Base-by-base conservation (phyloP, 1,140 invertebrate genomes). In the Homalodisca vitripennis region DNA sequence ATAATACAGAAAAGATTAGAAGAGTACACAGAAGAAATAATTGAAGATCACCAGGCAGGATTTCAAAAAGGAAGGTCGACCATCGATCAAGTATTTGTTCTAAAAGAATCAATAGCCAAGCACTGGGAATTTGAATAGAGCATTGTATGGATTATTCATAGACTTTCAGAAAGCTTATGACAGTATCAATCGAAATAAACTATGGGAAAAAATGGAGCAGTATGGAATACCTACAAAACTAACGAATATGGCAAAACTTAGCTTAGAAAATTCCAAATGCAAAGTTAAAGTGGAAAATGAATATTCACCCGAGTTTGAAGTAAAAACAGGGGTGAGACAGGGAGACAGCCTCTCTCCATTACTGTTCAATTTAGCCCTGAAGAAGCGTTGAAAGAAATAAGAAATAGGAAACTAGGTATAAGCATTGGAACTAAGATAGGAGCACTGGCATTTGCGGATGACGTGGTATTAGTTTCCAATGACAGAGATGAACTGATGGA, bases 91-190 rank as follows among this genome's bases (percentile, higher is more conserved):
- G 66, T 70, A 1, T 65, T 30, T 34, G 62, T 34, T 1, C 22
- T 70, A 26, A 66, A 65, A 55, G 60, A 66, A 70, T 2, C 26
- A 30, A 66, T 70, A 47, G 62, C 62, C 26, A 70, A 70, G 32
- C 66, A 70, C 32, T 70, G 47, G 32, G 62, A 70, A 34, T 70
- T 31, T 41, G n/a, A 31, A 67, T 14, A 66, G 66, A 53, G 29
- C 48, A 6, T 66, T 65, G 30, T 55, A 66, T 51, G 27, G 47
- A 1, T 14, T 71, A 22, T 71, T 68, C 41, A 68, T 71, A 22
- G 70, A 71, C 31, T 71, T 71, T 47, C 41, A 57, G 20, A 71
- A 71, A 68, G 70, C 70, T 20, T 68, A 71, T 31, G 66, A 69
- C 46, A 46, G 53, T 27, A 48, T 71, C 17, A 17, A 68, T 22